phyloP scores from a whole-genome alignment of 2,797 vertebrate genomes.

The Hippocampus kuda region DNA sequence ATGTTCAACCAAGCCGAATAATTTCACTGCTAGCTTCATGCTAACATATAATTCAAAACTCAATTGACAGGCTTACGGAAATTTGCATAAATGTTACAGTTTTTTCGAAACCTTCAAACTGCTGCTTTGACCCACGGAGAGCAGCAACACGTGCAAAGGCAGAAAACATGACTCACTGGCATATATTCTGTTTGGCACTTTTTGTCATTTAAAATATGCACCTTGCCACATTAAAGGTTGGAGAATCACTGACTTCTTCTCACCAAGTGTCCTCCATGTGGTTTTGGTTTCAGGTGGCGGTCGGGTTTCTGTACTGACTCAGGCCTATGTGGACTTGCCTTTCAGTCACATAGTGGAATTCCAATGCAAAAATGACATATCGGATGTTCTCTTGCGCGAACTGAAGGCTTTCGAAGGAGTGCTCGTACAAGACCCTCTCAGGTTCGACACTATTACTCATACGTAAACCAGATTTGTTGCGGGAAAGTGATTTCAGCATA shows the following conservation, averaged over 20 bases:
- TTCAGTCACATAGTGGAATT: constrained; percentile 77
- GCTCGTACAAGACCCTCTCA: constrained; percentile 57
- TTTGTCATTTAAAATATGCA: too few species aligned
- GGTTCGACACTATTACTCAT: constrained; percentile 51
- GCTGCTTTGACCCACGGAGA: too few species aligned
- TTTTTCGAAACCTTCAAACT: too few species aligned
- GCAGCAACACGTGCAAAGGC: too few species aligned
- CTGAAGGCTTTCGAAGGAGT: constrained; percentile 54
- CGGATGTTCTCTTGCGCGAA: constrained; percentile 58
- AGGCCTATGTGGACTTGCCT: constrained; percentile 36
- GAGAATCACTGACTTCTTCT: not conserved
- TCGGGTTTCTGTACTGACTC: constrained; percentile 63
- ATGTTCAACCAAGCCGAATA: not conserved
- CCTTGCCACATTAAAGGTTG: too few species aligned
- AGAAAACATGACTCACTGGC: too few species aligned
- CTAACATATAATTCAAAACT: too few species aligned
- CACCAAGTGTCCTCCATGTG: constrained; percentile 2
- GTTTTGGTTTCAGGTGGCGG: constrained; percentile 58
- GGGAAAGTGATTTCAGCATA: not conserved
- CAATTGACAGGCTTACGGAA: too few species aligned
- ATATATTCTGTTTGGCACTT: not conserved
- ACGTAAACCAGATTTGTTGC: too few species aligned
- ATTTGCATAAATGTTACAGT: too few species aligned
- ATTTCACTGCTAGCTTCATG: too few species aligned
- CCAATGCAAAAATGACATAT: constrained; percentile 46